phyloP scores from a whole-genome alignment of 1,140 invertebrate species.

The Caenorhabditis elegans region WBcel235 BX284603.4:5208001-5208500 shows the following conservation, averaged over 20 bases:
- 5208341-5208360: constrained; percentile 46
- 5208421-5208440: constrained; percentile 46
- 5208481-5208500: constrained; percentile 50
- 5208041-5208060: constrained; percentile 32
- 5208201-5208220: constrained; percentile 67
- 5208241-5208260: background rate
- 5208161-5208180: constrained; percentile 48
- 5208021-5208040: constrained; percentile 34
- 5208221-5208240: constrained; percentile 64
- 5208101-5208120: too few species aligned
- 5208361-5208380: constrained; percentile 39
- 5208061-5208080: constrained; percentile 47
- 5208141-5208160: constrained; percentile 36
- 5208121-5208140: too few species aligned
- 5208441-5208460: constrained; percentile 39
- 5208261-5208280: background rate
- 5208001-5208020: background rate
- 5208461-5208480: constrained; percentile 39
- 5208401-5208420: constrained; percentile 49
- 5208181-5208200: constrained; percentile 63
- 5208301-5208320: background rate
- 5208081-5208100: constrained; percentile 18
- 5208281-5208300: background rate
- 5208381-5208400: constrained; percentile 45
- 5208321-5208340: constrained; percentile 47